Percentiles rank a stretch among this genome's conserved stretches.
Conservation (phyloP, 2,797 vertebrate species). For the Rachycentron canadum region DNA sequence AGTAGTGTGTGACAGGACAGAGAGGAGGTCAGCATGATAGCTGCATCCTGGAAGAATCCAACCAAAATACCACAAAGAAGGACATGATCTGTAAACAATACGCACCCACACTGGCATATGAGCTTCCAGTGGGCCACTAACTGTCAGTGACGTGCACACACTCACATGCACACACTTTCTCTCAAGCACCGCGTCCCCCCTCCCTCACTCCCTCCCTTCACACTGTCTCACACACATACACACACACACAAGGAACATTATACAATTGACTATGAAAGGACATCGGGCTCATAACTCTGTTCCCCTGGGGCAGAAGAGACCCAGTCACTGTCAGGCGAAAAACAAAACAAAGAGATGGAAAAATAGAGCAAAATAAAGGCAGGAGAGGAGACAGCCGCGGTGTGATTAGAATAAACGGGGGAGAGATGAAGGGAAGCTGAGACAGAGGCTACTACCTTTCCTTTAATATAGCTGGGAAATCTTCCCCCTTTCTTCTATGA, state of each 20-base stretch:
- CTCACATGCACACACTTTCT: slow-evolving; percentile 53
- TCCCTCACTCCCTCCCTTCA: slow-evolving; percentile 21
- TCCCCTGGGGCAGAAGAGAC: slow-evolving; percentile 81
- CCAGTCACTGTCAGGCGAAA: slow-evolving; percentile 83
- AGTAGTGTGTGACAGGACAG: slow-evolving; percentile 73
- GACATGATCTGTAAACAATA: slow-evolving; percentile 78
- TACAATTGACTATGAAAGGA: slow-evolving; percentile 85
- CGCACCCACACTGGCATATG: slow-evolving; percentile 70
- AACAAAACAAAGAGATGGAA: slow-evolving; percentile 86
- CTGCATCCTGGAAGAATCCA: slow-evolving; percentile 78
- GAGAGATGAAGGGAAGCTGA: slow-evolving; percentile 80
- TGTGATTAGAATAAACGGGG: slow-evolving; percentile 88
- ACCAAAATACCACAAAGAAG: slow-evolving; percentile 77
- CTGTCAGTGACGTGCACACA: slow-evolving; percentile 57
- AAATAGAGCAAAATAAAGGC: slow-evolving; percentile 84
- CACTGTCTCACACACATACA: slow-evolving; percentile 59
- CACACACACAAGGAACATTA: slow-evolving; percentile 79
- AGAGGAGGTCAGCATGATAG: slow-evolving; percentile 80
- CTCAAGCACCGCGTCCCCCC: slow-evolving; percentile 2
- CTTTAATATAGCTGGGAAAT: slow-evolving; percentile 87
- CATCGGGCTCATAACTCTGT: slow-evolving; percentile 85
- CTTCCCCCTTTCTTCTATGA: slow-evolving; percentile 75
- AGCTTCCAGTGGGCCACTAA: slow-evolving; percentile 68
- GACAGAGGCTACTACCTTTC: slow-evolving; percentile 80
- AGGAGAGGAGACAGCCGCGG: slow-evolving; percentile 77